These are phyloP conservation scores for Nibea albiflora DNA, from an alignment of 2,113 vertebrate genomes.

Conservation along the genomic window DNA sequence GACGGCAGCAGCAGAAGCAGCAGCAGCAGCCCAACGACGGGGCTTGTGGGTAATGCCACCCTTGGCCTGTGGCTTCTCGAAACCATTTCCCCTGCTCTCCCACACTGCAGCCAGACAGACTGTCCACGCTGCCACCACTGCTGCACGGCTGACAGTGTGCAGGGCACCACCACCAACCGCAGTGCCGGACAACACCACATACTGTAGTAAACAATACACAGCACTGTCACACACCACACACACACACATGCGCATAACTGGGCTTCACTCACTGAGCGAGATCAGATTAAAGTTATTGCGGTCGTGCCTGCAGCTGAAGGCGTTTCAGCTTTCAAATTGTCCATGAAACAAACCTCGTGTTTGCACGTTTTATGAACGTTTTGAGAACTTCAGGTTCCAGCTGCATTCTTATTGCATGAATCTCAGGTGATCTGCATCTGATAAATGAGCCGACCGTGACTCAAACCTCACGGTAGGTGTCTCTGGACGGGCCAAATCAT, in stretches of 20 bases:
- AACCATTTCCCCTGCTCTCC: conserved; percentile 61
- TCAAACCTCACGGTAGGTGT: background rate
- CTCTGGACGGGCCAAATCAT: too few species aligned
- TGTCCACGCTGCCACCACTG: conserved; percentile 60
- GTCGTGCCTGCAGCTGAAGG: conserved; percentile 16
- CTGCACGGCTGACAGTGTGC: conserved; percentile 57
- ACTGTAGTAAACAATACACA: conserved; percentile 49
- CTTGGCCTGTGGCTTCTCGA: conserved; percentile 57
- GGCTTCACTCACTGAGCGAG: background rate
- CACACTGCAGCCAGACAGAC: conserved; percentile 75
- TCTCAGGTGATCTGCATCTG: background rate
- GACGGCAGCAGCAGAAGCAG: conserved; percentile 5
- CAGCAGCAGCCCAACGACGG: conserved; percentile 36
- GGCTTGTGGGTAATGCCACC: conserved; percentile 76
- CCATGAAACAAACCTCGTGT: background rate
- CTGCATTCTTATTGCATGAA: background rate
- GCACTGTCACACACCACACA: background rate
- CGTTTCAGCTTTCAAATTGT: conserved; percentile 1
- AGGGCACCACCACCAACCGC: conserved; percentile 56
- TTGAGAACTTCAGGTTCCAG: background rate
- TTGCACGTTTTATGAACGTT: background rate
- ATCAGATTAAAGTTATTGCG: conserved; percentile 23
- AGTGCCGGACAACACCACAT: conserved; percentile 57
- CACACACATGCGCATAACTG: background rate
- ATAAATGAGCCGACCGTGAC: background rate